Evolutionary conservation across 2,113 vertebrate species (phyloP).

Genomic region (Bagarius yarrelli): DNA sequence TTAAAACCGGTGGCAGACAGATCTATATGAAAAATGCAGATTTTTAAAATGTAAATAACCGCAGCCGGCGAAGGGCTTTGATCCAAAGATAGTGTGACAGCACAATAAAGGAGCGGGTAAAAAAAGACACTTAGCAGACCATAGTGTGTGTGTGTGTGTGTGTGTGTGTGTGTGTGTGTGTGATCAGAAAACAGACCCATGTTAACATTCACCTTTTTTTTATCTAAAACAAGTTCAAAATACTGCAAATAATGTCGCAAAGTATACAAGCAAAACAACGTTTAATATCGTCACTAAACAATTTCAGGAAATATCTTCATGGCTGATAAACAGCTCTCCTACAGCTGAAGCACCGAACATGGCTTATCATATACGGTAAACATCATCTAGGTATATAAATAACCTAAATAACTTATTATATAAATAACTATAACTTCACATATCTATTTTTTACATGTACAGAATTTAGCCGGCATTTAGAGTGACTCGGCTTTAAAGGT

Average conservation of each 20-base stretch:
- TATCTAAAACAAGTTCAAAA: constrained; percentile 18
- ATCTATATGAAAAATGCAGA: constrained; percentile 85
- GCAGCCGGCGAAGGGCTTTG: constrained; percentile 71
- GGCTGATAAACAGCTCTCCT: no score
- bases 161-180: background rate
- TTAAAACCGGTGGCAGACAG: constrained; percentile 83
- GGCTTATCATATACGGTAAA: no score
- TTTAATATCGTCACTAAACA: no score
- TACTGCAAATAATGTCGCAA: constrained; percentile 10
- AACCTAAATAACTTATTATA: no score
- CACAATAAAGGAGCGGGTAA: constrained; percentile 62
- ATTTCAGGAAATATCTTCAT: no score
- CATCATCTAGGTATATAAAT: no score
- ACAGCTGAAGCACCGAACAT: no score
- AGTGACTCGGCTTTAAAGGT: no score
- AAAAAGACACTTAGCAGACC: constrained; percentile 57
- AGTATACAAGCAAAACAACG: background rate
- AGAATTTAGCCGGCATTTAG: no score
- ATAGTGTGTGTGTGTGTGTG: background rate
- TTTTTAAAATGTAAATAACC: constrained; percentile 82
- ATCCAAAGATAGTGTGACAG: constrained; percentile 81
- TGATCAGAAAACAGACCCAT: background rate
- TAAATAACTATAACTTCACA: no score
- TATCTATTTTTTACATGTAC: no score
- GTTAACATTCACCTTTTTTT: constrained; percentile 27